These are phyloP conservation scores for Macropis europaea DNA, from an alignment of 2,888 invertebrate species.

Conservation along the genomic window DNA sequence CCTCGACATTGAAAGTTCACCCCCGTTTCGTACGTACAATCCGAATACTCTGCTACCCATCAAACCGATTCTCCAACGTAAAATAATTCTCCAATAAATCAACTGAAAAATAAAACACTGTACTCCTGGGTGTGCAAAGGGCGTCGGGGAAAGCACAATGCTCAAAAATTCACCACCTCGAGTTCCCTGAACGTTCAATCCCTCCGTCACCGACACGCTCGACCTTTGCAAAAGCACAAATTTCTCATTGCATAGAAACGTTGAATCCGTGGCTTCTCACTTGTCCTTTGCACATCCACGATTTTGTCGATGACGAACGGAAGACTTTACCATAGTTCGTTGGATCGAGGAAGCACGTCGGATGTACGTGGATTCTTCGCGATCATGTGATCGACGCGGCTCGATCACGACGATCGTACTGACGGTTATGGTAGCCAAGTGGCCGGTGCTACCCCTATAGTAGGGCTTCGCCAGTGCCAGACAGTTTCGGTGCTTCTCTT, in stretches of 20 bases:
- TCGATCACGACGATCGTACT: slow-evolving; percentile 49
- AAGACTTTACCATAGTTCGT: slow-evolving; percentile 34
- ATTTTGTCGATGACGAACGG: background rate
- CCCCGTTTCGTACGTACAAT: no score
- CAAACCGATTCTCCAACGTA: background rate
- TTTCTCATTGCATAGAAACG: background rate
- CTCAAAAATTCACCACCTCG: background rate
- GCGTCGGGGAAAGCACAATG: background rate
- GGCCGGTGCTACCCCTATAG: slow-evolving; percentile 35
- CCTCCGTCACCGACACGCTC: background rate
- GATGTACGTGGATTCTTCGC: no score
- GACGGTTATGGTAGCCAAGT: slow-evolving; percentile 30
- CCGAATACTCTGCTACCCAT: background rate
- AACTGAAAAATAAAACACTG: background rate
- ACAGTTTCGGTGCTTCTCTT: slow-evolving; percentile 79
- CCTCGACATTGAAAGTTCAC: no score
- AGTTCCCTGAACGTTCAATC: background rate
- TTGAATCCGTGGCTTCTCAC: background rate
- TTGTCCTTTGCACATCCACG: slow-evolving; percentile 38
- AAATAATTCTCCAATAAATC: background rate
- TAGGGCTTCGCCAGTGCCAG: slow-evolving; percentile 74
- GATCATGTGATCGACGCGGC: slow-evolving; percentile 37
- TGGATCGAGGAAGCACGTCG: slow-evolving; percentile 3
- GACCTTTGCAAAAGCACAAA: background rate
- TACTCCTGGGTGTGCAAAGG: slow-evolving; percentile 32